Conservation (phyloP, 2,888 invertebrate genomes). For the Boloria selene region DNA sequence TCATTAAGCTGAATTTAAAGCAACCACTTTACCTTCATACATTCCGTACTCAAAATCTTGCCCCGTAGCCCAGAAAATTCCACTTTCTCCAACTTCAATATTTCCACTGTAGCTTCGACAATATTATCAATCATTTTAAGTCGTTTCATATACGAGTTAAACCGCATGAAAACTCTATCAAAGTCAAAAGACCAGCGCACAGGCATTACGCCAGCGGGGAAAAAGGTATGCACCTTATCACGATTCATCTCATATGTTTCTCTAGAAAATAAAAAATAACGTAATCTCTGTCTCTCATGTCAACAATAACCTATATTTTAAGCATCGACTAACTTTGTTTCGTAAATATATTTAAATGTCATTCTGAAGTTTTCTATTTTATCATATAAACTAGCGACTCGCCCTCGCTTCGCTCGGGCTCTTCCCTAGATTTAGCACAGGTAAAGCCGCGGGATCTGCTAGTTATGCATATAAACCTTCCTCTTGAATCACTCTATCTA, state of each 20-base stretch:
- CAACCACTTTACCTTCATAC: slow-evolving; percentile 62
- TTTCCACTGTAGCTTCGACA: slow-evolving; percentile 90
- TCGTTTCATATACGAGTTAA: slow-evolving; percentile 84
- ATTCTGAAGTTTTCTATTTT: no score
- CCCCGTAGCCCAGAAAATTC: slow-evolving; percentile 88
- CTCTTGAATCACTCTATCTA: no score
- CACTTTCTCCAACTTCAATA: slow-evolving; percentile 92
- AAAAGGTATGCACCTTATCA: slow-evolving; percentile 79
- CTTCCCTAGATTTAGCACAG: no score
- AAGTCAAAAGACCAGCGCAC: slow-evolving; percentile 90
- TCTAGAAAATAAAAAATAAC: slow-evolving; percentile 47
- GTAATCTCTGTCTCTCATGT: neutral
- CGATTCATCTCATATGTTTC: slow-evolving; percentile 80
- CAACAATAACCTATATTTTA: neutral
- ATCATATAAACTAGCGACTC: no score
- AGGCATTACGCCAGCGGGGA: slow-evolving; percentile 79
- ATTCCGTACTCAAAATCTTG: slow-evolving; percentile 80
- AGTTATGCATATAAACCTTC: no score
- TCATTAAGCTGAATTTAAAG: no score
- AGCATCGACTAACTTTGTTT: neutral
- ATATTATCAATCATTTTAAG: slow-evolving; percentile 86
- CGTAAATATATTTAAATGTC: no score
- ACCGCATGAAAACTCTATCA: slow-evolving; percentile 86
- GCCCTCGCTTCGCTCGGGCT: no score
- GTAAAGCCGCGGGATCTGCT: no score